A percentile compares a stretch with the other conserved stretches of the same genome.
These are phyloP conservation scores for Acromyrmex heyeri DNA, from an alignment of 1,140 invertebrate genomes.

Conservation along the genomic window DNA sequence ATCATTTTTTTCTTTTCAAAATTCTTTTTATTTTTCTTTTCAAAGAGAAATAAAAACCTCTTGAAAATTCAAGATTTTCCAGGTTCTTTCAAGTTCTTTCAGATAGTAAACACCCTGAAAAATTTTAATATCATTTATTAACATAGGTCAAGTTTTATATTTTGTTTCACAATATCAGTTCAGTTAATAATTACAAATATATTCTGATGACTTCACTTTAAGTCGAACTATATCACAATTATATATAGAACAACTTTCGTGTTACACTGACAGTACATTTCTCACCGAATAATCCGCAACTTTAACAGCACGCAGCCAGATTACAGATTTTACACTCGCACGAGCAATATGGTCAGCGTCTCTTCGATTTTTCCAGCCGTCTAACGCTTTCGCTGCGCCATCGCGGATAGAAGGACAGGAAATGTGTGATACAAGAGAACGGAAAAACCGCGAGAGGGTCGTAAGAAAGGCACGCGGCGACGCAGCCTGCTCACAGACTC, in stretches of 20 bases:
- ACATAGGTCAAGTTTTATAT: no score
- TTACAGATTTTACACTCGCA: conserved; percentile 7
- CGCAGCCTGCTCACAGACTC: background rate
- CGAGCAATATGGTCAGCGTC: background rate
- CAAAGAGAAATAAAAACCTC: no score
- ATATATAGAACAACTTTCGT: background rate
- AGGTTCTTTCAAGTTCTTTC: no score
- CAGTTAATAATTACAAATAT: background rate
- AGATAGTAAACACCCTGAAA: no score
- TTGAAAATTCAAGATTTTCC: no score
- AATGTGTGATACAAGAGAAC: conserved; percentile 9
- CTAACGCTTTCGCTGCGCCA: background rate
- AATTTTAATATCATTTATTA: no score
- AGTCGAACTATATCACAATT: background rate
- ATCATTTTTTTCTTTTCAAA: no score
- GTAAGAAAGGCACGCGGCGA: conserved; percentile 55
- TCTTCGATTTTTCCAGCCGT: conserved; percentile 2
- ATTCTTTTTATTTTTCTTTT: no score
- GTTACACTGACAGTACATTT: background rate
- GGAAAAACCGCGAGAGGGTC: conserved; percentile 30
- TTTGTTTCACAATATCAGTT: background rate
- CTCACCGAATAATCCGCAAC: conserved; percentile 4
- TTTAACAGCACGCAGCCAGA: background rate
- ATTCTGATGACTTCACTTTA: background rate
- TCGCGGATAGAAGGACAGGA: background rate